Base-by-base conservation (phyloP, 1,140 invertebrate genomes). In the Limonius californicus region DNA sequence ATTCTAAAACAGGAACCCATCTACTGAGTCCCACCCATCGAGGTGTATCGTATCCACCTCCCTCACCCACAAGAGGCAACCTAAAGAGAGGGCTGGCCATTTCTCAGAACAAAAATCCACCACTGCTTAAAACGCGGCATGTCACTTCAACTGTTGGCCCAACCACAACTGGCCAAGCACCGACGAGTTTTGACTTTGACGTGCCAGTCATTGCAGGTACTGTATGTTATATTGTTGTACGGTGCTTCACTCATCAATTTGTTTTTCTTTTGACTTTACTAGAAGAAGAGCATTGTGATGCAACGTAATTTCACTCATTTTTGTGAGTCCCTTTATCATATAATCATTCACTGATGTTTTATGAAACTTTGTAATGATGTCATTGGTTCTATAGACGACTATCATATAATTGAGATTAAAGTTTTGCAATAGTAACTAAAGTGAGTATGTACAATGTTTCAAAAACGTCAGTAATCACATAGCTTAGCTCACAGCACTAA, bases 21-120 rank as follows among this genome's bases (percentile, higher is more conserved):
- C 70, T 82, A 61, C 69, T 82, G 67, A 82, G 80, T 68, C 80
- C 80, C 35, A 80, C 78, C 61, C 81, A 83, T 62, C 74, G 85
- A 72, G 88, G 88, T 61, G 85, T 89, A 66, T 88, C 87, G 15
- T 90, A 90, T 76, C 88, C 88, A 61, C 88, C 89, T 20, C 88
- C 87, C 27, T 89, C 87, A 39, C 89, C 89, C 43, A 86, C 87
- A 43, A 80, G 86, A 71, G 83, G 85, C 15, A 85, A 86, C 53
- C 76, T 89, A 32, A 77, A 86, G 64, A 77, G 88, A 57, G 83
- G 85, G 16, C 80, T 87, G 65, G 87, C 88, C 23, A 82, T 89
- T 56, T 84, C 85, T 9, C 83, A 84, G 63, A 86, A 82, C n/a
- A 83, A 87, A 62, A 90, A 90, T 76, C 89, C 88, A 50, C 89